Conservation (phyloP, 2,113 vertebrate species). For the Phycodurus eques region DNA sequence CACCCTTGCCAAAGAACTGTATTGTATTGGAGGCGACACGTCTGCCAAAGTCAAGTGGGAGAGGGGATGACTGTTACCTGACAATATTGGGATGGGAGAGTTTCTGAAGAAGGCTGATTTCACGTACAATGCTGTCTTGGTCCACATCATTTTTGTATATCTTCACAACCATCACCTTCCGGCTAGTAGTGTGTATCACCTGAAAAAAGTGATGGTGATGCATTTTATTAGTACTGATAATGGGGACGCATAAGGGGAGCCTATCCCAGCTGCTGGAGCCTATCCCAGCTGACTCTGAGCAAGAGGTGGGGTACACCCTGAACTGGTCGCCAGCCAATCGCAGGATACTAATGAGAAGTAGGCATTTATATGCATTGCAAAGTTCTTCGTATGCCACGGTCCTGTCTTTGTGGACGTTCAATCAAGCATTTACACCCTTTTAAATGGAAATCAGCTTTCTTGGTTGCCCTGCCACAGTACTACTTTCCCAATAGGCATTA, state of each 20-base stretch:
- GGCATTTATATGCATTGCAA: not conserved
- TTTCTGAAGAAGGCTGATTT: slow-evolving; percentile 87
- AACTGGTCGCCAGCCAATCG: too few relatives aligned
- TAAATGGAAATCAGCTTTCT: not conserved
- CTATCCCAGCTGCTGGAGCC: too few relatives aligned
- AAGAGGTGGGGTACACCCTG: too few relatives aligned
- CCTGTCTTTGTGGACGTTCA: slow-evolving; percentile 25
- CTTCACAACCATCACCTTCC: slow-evolving; percentile 87
- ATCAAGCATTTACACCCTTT: slow-evolving; percentile 22
- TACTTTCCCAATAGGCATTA: slow-evolving; percentile 29
- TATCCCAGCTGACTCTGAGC: too few relatives aligned
- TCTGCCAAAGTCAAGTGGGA: not conserved
- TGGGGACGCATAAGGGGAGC: too few relatives aligned
- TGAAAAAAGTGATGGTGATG: slow-evolving; percentile 29
- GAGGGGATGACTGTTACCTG: slow-evolving; percentile 64
- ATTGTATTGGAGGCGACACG: not conserved
- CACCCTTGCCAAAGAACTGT: not conserved
- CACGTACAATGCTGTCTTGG: slow-evolving; percentile 84
- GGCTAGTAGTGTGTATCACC: slow-evolving; percentile 76
- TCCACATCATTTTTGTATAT: slow-evolving; percentile 88
- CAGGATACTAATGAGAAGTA: not conserved
- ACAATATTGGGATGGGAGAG: slow-evolving; percentile 87
- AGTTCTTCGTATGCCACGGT: not conserved
- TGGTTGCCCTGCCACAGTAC: not conserved
- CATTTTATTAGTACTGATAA: not conserved